Percentiles rank a stretch among this genome's conserved stretches.
Evolutionary conservation across 1,140 invertebrate genomes (phyloP).

Genomic region (Hirudo medicinalis): DNA sequence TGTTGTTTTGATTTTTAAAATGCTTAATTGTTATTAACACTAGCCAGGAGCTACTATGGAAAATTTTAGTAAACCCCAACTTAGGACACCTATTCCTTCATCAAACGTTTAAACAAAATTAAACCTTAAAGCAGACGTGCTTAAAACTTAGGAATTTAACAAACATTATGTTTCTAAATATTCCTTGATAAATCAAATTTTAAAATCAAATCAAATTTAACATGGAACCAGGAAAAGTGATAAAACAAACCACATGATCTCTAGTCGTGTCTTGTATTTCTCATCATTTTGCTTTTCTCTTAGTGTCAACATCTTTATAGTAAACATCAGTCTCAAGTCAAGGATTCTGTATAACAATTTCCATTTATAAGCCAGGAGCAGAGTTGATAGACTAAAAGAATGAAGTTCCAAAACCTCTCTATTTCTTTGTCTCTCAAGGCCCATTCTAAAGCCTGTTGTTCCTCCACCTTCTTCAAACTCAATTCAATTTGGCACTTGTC

Average conservation of each 20-base stretch:
- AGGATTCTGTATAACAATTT: constrained; percentile 32
- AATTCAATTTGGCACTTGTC: constrained; percentile 45
- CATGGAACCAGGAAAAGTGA: no score
- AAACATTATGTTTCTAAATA: no score
- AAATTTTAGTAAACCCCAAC: no score
- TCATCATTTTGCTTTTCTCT: constrained; percentile 40
- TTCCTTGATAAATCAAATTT: no score
- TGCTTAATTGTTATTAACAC: no score
- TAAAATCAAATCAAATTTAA: no score
- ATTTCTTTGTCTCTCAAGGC: constrained; percentile 50
- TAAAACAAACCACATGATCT: constrained; percentile 35
- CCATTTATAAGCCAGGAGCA: background rate
- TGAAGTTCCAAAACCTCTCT: constrained; percentile 32
- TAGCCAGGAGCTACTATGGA: no score
- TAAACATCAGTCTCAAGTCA: constrained; percentile 37
- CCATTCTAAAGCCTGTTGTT: constrained; percentile 54
- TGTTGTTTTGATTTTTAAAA: background rate
- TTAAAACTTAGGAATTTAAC: no score
- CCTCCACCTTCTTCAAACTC: constrained; percentile 47
- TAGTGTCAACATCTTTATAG: constrained; percentile 38
- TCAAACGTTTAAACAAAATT: no score
- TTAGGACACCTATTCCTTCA: no score
- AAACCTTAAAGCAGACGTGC: no score
- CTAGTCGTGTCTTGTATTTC: constrained; percentile 38
- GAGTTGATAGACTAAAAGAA: background rate